phyloP scores from a whole-genome alignment of 2,113 vertebrate genomes.

The Dendropsophus ebraccatus region DNA sequence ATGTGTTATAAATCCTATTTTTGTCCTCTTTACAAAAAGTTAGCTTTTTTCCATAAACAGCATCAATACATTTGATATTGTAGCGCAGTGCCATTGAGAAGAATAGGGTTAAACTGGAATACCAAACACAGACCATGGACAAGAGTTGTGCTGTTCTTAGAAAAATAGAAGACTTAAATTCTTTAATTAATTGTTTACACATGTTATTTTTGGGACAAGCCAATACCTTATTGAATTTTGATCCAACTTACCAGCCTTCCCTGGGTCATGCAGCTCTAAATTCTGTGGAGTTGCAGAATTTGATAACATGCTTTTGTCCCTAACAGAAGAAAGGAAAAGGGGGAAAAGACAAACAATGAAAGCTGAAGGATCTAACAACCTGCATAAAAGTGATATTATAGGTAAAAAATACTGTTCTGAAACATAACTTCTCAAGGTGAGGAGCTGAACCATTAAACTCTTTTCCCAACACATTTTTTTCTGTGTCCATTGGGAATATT shows the following conservation, averaged over 20 bases:
- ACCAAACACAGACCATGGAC: not conserved
- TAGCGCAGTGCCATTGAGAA: not conserved
- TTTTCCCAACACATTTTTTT: no score
- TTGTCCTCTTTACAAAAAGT: no score
- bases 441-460: no score
- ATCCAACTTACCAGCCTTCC: conserved; percentile 82
- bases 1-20: no score
- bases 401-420: not conserved
- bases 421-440: not conserved
- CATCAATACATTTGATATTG: not conserved
- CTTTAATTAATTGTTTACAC: not conserved
- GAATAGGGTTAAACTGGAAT: not conserved
- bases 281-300: conserved; percentile 88
- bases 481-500: no score
- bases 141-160: not conserved
- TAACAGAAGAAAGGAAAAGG: conserved; percentile 72
- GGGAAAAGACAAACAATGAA: not conserved
- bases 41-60: no score
- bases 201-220: not conserved
- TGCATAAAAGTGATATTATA: not conserved
- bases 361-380: not conserved
- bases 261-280: conserved; percentile 87
- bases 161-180: not conserved
- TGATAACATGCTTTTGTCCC: conserved; percentile 94
- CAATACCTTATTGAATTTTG: not conserved